Percentiles rank a stretch among this genome's conserved stretches.
Conservation (phyloP, 2,888 invertebrate species). For the Sisyra nigra region DNA sequence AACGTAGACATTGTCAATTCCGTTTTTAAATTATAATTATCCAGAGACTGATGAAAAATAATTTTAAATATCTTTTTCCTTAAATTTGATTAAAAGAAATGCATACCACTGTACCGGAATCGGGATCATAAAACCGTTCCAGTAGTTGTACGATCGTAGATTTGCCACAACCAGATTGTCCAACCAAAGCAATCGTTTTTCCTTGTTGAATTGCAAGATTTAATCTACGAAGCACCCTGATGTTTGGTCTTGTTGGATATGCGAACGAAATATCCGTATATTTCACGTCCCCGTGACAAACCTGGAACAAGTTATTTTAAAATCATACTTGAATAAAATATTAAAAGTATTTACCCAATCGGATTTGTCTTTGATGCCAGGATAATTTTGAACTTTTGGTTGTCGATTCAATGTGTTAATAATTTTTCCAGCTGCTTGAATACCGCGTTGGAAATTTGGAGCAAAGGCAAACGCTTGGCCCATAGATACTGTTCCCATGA, state of each 20-base stretch:
- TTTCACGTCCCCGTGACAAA: constrained; percentile 48
- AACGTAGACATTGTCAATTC: constrained; percentile 38
- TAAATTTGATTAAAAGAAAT: not conserved
- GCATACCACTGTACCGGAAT: constrained; percentile 43
- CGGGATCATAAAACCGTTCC: constrained; percentile 70
- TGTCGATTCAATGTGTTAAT: constrained; percentile 41
- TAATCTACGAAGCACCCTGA: constrained; percentile 50
- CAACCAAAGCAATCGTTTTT: constrained; percentile 62
- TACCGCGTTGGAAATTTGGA: constrained; percentile 66
- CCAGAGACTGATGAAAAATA: constrained; percentile 25
- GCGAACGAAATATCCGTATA: constrained; percentile 52
- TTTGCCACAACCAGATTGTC: constrained; percentile 76
- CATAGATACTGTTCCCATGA: constrained; percentile 56
- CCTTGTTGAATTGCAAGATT: constrained; percentile 43
- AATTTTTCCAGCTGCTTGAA: constrained; percentile 52
- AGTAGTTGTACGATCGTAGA: constrained; percentile 73
- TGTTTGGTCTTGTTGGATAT: constrained; percentile 61
- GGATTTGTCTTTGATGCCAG: constrained; percentile 14
- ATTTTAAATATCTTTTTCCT: no score
- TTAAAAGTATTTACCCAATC: not conserved
- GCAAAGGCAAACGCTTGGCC: constrained; percentile 52
- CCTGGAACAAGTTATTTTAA: constrained; percentile 20
- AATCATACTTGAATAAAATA: not conserved
- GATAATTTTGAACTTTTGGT: constrained; percentile 35
- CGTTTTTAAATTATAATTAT: constrained; percentile 39